Base-by-base conservation (phyloP, 2,888 invertebrate species). In the Limnephilus marmoratus region DNA sequence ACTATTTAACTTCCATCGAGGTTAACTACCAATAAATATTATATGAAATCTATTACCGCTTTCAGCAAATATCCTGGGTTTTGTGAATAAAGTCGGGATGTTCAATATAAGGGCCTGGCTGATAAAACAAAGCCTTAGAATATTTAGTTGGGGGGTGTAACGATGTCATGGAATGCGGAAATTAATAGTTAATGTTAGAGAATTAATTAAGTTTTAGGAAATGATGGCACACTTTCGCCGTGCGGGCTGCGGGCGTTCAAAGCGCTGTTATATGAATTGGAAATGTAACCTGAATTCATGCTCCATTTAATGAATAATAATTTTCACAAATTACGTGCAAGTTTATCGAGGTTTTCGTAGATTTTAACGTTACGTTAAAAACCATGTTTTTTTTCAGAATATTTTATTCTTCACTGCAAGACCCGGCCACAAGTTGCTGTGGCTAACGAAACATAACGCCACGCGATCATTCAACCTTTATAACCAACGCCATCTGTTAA, bases 131-230 rank as follows among this genome's bases (percentile, higher is more conserved):
- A 88, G 88, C 37, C 88, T 88, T 80, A 41, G n/a, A 41, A 80
- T 89, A 89, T 89, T 89, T 81, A 86, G 24, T 49, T 34, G 88
- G 88, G 88, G 88, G 88, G 37, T 37, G 88, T 80, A 80, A 89
- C 80, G 88, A 24, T 80, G 88, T 80, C 37, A 37, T 89, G 81
- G 81, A 81, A 89, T 29, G 88, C 37, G 24, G n/a, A 89, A 89
- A 89, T 89, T 89, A 89, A 89, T 89, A 89, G 37, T 81, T 81
- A 89, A 89, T 80, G 88, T 34, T 37, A 81, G 88, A 34, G 88
- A 89, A 89, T 89, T 89, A 89, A 89, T 89, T 81, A 89, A 89
- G 80, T 89, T 89, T 34, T 81, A 81, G 18, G 88, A 34, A 89
- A 37, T 89, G 68, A 89, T 89, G 80, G 68, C 80, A 89, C 68